Percentiles rank a stretch among this genome's conserved stretches.
These are phyloP conservation scores for Aromia moschata DNA, from an alignment of 2,888 invertebrate species.

Conservation along the genomic window DNA sequence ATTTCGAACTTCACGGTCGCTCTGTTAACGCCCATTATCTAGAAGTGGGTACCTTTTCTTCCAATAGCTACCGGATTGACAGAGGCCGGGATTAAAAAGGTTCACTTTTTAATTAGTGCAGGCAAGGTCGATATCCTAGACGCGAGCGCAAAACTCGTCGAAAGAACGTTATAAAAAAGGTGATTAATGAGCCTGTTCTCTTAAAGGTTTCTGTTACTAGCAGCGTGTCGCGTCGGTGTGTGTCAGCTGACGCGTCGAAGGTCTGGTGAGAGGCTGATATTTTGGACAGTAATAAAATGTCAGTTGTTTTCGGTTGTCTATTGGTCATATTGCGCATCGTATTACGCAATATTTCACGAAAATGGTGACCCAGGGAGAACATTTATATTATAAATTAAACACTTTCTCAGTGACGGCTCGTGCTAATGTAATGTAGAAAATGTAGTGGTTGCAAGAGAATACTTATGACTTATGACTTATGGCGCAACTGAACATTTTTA, in stretches of 20 bases:
- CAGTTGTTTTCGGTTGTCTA: no score
- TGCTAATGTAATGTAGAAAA: no score
- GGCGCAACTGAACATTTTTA: no score
- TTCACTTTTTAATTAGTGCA: neutral
- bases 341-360: no score
- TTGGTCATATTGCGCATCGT: no score
- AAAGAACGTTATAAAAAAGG: neutral
- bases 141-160: neutral
- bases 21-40: neutral
- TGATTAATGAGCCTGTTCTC: neutral
- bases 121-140: neutral
- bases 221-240: neutral
- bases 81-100: neutral
- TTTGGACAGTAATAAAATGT: no score
- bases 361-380: no score
- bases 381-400: no score
- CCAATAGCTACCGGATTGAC: neutral
- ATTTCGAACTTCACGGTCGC: slow-evolving; percentile 4
- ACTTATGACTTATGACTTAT: no score
- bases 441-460: no score
- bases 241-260: neutral
- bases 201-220: neutral
- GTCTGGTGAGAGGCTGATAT: neutral
- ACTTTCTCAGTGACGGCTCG: no score
- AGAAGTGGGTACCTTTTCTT: neutral